Base-by-base conservation (phyloP, 1,140 invertebrate species). In the Drosophila murphyi region DNA sequence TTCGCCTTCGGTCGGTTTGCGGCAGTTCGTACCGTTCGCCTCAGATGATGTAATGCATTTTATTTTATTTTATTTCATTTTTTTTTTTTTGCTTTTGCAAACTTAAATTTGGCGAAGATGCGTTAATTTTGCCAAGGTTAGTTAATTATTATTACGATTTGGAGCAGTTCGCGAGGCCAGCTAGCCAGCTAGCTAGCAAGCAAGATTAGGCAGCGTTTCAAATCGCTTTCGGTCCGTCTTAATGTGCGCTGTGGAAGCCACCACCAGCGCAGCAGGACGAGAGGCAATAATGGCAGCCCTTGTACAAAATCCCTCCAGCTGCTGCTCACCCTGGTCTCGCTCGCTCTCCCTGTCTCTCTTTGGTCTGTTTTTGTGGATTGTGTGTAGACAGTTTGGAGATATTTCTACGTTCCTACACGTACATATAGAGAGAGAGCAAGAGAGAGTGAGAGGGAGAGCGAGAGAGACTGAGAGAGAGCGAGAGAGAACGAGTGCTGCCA, bases 111-210 rank as follows among this genome's bases (percentile, higher is more conserved):
- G 85, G 70, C 83, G 55, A 71, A 57, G 43, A 76, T 79, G 76
- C 83, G 85, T 67, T 88, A 88, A 88, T 88, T 88, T 73, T 71
- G 32, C 59, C 70, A 79, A 78, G 78, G 78, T 74, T 78, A 68
- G 63, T 72, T 72, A 77, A 69, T 63, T 73, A 73, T 73, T 43
- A 20, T 20, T 72, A 45, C 62, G 65, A 73, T 69, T 79, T 81
- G 51, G 70, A 88, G 76, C 82, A 87, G 55, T 59, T 72, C 45
- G 10, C 1, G 20, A 20, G 20, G 20, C 20, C 20, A 20, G 20
- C 4, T 8, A n/a, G 54, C 62, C 64, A 65, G 56, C 37, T 39
- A 39, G 39, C 10, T 31, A 57, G 52, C 39, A 34, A 41, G 61
- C 12, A 12, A 12, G 12, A 0, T 20, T 47, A 29, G 67, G 37